These are phyloP conservation scores for Nephrotoma guestfalica DNA, from an alignment of 2,888 invertebrate genomes.

Conservation along the genomic window DNA sequence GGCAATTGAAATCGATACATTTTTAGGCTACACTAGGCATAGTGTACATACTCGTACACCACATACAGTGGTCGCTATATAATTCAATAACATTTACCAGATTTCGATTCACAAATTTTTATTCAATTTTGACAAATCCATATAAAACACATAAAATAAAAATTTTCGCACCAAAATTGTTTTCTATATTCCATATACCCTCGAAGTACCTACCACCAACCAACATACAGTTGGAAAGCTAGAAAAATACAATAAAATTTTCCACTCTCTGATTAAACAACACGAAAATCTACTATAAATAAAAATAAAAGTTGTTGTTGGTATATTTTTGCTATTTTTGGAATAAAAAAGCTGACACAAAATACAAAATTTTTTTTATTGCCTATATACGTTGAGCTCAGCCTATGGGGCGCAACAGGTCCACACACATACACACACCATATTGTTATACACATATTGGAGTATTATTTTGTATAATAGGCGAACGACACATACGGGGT, in stretches of 20 bases:
- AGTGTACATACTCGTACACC: too few species aligned
- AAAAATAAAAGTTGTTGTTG: neutral
- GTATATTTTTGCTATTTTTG: neutral
- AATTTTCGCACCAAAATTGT: neutral
- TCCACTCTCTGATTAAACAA: neutral
- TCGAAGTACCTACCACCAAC: neutral
- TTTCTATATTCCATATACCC: neutral
- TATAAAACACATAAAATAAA: neutral
- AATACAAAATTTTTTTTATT: neutral
- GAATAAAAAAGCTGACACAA: neutral
- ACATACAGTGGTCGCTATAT: neutral
- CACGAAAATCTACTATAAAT: neutral
- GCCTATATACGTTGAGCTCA: neutral
- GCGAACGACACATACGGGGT: neutral
- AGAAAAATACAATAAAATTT: neutral
- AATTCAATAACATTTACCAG: neutral
- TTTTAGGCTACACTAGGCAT: too few species aligned
- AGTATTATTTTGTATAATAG: neutral
- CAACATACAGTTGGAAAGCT: neutral
- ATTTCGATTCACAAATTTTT: neutral
- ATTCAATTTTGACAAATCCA: neutral
- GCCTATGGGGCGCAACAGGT: neutral
- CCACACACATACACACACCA: neutral
- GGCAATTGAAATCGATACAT: too few species aligned
- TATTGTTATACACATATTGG: neutral